These are phyloP conservation scores for Drosophila rubida DNA, from an alignment of 2,888 invertebrate species.

Conservation along the genomic window DNA sequence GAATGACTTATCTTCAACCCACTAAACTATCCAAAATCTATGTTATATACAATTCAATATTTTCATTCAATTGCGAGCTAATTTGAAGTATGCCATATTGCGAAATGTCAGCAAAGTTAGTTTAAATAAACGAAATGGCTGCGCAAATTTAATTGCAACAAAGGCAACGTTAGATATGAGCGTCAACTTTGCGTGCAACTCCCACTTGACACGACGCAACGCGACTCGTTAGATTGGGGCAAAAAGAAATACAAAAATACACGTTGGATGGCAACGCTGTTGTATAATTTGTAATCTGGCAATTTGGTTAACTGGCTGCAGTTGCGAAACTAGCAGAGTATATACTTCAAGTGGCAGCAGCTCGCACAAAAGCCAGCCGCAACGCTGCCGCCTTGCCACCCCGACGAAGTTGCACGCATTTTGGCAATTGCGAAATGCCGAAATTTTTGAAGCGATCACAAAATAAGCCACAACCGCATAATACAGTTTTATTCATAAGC, in stretches of 20 bases:
- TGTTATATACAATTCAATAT: too few species aligned
- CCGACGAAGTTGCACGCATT: slow-evolving; percentile 1
- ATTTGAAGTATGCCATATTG: too few species aligned
- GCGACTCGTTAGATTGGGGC: neutral
- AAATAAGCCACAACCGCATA: slow-evolving; percentile 76
- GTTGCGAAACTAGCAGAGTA: slow-evolving; percentile 27
- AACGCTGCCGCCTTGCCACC: neutral
- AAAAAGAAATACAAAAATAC: neutral
- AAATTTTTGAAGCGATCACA: slow-evolving; percentile 66
- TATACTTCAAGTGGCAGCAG: slow-evolving; percentile 13
- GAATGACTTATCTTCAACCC: too few species aligned
- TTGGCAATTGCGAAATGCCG: slow-evolving; percentile 39
- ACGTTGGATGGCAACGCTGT: slow-evolving; percentile 1
- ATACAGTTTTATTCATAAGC: slow-evolving; percentile 72
- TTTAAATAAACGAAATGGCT: too few species aligned
- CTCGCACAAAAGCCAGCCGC: slow-evolving; percentile 22
- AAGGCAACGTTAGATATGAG: neutral
- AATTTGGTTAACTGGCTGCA: slow-evolving; percentile 25
- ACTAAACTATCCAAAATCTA: too few species aligned
- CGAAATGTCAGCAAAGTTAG: too few species aligned
- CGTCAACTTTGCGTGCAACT: neutral
- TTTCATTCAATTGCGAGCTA: too few species aligned
- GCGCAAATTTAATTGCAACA: slow-evolving; percentile 4
- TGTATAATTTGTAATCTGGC: slow-evolving; percentile 13
- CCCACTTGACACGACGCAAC: too few species aligned